Evolutionary conservation across 1,140 invertebrate genomes (phyloP).

Genomic region (Drosophila subpulchrella): DNA sequence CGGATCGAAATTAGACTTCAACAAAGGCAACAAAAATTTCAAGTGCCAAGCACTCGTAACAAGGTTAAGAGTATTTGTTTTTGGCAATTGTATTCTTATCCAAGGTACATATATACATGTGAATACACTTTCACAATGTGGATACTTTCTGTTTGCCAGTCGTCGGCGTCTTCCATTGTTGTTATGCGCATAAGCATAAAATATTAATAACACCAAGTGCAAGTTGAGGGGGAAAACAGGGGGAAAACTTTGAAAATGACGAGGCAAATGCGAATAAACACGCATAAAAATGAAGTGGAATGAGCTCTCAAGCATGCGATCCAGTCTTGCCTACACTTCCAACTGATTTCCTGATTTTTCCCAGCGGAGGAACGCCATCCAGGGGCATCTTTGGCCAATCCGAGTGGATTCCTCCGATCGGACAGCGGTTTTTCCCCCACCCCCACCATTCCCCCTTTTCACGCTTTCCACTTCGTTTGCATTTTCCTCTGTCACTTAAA

Average conservation of each 20-base stretch:
- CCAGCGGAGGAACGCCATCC: too few species aligned
- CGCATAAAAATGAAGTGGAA: slow-evolving; percentile 14
- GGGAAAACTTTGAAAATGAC: slow-evolving; percentile 30
- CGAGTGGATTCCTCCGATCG: slow-evolving; percentile 13
- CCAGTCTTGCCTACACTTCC: slow-evolving; percentile 8
- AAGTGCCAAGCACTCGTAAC: slow-evolving; percentile 54
- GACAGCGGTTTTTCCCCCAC: not conserved
- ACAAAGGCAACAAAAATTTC: slow-evolving; percentile 39
- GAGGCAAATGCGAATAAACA: slow-evolving; percentile 32
- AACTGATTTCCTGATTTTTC: slow-evolving; percentile 12
- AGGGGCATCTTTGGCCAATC: slow-evolving; percentile 10
- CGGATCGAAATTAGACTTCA: slow-evolving; percentile 21
- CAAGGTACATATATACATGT: not conserved
- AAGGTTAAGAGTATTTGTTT: slow-evolving; percentile 35
- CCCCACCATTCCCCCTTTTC: not conserved
- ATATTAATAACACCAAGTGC: slow-evolving; percentile 63
- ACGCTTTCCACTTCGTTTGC: slow-evolving; percentile 50
- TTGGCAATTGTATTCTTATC: slow-evolving; percentile 38
- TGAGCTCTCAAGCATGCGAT: not conserved
- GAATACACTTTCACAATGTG: slow-evolving; percentile 6
- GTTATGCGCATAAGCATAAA: slow-evolving; percentile 72
- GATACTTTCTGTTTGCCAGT: slow-evolving; percentile 41
- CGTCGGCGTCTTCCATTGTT: slow-evolving; percentile 37
- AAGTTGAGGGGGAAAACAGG: slow-evolving; percentile 5
- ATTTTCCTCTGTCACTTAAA: slow-evolving; percentile 40